These are phyloP conservation scores for Temnothorax ravouxi DNA, from an alignment of 2,888 invertebrate genomes.

Conservation along the genomic window DNA sequence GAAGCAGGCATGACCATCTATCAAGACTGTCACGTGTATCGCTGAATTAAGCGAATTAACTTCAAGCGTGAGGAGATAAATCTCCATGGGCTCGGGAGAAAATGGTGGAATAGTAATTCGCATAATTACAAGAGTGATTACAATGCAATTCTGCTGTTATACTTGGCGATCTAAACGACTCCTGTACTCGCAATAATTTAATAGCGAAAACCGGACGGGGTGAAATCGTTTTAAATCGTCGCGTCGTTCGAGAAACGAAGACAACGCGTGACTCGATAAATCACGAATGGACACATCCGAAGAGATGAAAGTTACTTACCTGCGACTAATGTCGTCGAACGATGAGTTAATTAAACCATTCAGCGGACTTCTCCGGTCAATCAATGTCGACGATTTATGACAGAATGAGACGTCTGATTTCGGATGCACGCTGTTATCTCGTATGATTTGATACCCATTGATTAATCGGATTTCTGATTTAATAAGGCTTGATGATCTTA, in stretches of 20 bases:
- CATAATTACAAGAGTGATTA: conserved; percentile 21
- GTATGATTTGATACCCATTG: conserved; percentile 5
- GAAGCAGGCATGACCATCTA: conserved; percentile 4
- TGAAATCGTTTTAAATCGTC: conserved; percentile 24
- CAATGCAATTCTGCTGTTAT: background rate
- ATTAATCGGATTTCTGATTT: conserved; percentile 27
- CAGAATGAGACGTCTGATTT: background rate
- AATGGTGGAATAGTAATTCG: conserved; percentile 16
- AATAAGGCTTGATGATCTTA: conserved; percentile 17
- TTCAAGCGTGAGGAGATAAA: background rate
- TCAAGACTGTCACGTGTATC: conserved; percentile 18
- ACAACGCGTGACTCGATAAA: conserved; percentile 7
- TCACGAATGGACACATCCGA: background rate
- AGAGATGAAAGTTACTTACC: conserved; percentile 17
- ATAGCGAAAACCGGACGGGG: background rate
- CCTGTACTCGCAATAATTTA: background rate
- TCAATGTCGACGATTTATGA: conserved; percentile 3
- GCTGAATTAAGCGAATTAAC: conserved; percentile 44
- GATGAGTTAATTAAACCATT: conserved; percentile 34
- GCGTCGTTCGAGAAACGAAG: background rate
- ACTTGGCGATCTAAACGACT: background rate
- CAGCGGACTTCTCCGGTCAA: background rate
- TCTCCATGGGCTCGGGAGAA: background rate
- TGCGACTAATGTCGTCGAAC: background rate
- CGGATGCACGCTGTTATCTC: background rate